Conservation (phyloP, 2,797 vertebrate genomes). For the Columba guinea region DNA sequence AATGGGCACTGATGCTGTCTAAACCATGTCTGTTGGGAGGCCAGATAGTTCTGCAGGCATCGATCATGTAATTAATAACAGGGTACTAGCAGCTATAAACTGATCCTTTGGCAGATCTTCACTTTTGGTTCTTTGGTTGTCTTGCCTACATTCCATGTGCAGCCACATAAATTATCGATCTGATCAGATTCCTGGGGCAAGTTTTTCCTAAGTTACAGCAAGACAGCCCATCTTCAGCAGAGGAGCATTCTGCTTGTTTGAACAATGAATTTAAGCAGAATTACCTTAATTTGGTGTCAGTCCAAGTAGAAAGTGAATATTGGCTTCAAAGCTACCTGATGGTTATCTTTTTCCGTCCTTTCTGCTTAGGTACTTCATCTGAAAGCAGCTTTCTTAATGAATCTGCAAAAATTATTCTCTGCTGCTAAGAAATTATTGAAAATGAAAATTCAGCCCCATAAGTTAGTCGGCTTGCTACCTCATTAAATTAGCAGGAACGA, state of each 20-base stretch:
- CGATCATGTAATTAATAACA: not conserved
- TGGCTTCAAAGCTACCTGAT: not conserved
- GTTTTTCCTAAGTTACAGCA: not conserved
- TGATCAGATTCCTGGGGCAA: slow-evolving; percentile 23
- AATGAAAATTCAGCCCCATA: not conserved
- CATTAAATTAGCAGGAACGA: slow-evolving; percentile 50
- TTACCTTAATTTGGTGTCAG: not conserved
- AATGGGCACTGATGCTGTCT: not conserved
- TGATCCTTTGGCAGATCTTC: not conserved
- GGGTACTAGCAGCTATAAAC: not conserved
- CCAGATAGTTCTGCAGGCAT: not conserved
- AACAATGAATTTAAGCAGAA: not conserved
- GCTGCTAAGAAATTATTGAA: not conserved
- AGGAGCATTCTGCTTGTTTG: not conserved
- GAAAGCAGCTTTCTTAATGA: slow-evolving; percentile 14
- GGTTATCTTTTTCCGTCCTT: not conserved
- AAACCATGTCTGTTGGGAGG: not conserved
- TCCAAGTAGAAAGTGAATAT: not conserved
- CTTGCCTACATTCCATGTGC: slow-evolving; percentile 49
- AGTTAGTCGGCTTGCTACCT: slow-evolving; percentile 65
- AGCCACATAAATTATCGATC: not conserved
- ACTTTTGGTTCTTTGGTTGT: not conserved
- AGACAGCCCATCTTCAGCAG: not conserved
- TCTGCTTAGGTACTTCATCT: not conserved
- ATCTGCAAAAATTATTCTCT: not conserved